A percentile compares a stretch with the other conserved stretches of the same genome.
Conservation (phyloP, 1,140 invertebrate genomes). For the Pemphigus obesinymphae region DNA sequence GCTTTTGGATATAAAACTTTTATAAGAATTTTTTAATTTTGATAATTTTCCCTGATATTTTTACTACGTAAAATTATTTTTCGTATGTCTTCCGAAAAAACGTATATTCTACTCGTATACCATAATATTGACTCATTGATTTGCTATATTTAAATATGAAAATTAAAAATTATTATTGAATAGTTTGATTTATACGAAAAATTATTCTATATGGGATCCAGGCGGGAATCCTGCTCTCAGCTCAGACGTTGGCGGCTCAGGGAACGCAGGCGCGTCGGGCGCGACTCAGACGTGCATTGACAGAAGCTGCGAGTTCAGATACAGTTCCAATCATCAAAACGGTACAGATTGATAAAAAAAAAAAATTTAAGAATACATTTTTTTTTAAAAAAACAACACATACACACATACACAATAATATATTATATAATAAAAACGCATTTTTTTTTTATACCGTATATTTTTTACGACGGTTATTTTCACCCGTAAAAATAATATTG, state of each 20-base stretch:
- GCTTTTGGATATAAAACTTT: too few species aligned
- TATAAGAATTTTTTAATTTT: too few species aligned
- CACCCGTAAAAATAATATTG: not conserved
- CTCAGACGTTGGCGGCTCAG: constrained; percentile 67
- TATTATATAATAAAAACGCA: not conserved
- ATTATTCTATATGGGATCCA: constrained; percentile 54
- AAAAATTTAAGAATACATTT: too few species aligned
- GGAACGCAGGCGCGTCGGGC: constrained; percentile 65
- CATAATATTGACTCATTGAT: too few species aligned
- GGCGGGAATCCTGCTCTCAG: constrained; percentile 74
- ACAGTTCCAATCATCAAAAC: constrained; percentile 81
- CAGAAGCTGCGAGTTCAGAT: constrained; percentile 74
- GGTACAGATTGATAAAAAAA: constrained; percentile 57
- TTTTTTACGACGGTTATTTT: not conserved
- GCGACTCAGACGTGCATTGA: constrained; percentile 75
- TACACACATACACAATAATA: not conserved
- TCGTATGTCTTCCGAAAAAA: too few species aligned
- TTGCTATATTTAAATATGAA: too few species aligned
- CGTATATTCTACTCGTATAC: too few species aligned
- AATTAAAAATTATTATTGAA: constrained; percentile 15
- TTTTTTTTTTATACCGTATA: not conserved
- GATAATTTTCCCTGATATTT: too few species aligned
- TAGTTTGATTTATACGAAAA: constrained; percentile 20
- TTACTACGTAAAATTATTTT: too few species aligned
- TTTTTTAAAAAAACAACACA: not conserved